Evolutionary conservation across 2,113 vertebrate species (phyloP).

Genomic region (Prinia subflava): DNA sequence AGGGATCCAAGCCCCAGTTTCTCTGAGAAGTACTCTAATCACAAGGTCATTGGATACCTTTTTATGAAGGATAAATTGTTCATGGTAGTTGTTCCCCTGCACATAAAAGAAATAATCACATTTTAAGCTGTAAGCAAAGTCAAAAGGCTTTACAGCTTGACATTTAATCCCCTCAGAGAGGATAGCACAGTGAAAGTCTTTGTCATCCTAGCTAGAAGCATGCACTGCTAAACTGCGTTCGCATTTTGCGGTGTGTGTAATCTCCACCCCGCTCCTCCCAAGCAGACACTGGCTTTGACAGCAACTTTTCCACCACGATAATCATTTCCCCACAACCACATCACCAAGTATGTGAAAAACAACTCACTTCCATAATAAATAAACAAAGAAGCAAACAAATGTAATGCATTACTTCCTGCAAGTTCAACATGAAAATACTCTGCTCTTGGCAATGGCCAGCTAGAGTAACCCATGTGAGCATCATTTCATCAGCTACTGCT

Average conservation of each 20-base stretch:
- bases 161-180: background rate
- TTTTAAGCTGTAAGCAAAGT: background rate
- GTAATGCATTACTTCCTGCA: background rate
- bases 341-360: background rate
- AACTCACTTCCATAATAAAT: background rate
- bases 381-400: background rate
- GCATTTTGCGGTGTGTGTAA: background rate
- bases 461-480: background rate
- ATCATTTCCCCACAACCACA: background rate
- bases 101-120: background rate
- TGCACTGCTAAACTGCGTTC: background rate
- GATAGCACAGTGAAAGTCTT: background rate
- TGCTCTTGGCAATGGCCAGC: background rate
- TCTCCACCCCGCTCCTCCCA: background rate
- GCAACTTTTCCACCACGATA: background rate
- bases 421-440: background rate
- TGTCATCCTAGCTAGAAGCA: background rate
- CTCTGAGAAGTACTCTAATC: background rate
- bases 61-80: background rate
- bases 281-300: background rate
- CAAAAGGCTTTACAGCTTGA: background rate
- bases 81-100: background rate
- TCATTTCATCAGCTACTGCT: background rate
- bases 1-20: background rate
- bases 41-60: background rate